Conservation (phyloP, 2,888 invertebrate species). For the Prionchulus punctatus region DNA sequence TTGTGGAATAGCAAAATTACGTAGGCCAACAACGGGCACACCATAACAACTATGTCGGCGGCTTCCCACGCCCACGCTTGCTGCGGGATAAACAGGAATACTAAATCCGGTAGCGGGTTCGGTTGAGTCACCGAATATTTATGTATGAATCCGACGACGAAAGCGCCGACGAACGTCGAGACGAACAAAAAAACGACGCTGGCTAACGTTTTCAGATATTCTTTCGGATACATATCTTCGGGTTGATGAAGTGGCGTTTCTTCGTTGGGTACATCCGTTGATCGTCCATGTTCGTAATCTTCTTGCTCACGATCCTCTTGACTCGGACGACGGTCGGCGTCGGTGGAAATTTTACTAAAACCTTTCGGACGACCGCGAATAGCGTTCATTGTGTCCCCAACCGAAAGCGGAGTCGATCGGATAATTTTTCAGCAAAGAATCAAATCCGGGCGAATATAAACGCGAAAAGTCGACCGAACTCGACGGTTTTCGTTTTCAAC, state of each 20-base stretch:
- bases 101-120: constrained; percentile 22
- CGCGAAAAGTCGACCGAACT: too few species aligned
- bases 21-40: constrained; percentile 15
- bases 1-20: constrained; percentile 20
- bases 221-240: background rate
- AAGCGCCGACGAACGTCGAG: background rate
- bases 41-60: constrained; percentile 26
- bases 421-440: too few species aligned
- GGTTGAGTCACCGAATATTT: background rate
- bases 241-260: background rate
- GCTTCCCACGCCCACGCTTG: constrained; percentile 31
- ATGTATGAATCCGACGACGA: background rate
- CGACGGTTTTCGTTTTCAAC: too few species aligned
- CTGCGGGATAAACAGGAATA: constrained; percentile 26
- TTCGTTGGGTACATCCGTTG: too few species aligned
- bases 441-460: too few species aligned
- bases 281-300: too few species aligned
- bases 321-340: too few species aligned
- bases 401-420: too few species aligned
- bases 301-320: too few species aligned
- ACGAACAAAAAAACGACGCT: background rate
- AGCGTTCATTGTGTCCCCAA: too few species aligned
- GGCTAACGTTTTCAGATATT: background rate
- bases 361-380: too few species aligned
- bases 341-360: too few species aligned